phyloP scores from a whole-genome alignment of 2,888 invertebrate species.

The Aplocera efformata region DNA sequence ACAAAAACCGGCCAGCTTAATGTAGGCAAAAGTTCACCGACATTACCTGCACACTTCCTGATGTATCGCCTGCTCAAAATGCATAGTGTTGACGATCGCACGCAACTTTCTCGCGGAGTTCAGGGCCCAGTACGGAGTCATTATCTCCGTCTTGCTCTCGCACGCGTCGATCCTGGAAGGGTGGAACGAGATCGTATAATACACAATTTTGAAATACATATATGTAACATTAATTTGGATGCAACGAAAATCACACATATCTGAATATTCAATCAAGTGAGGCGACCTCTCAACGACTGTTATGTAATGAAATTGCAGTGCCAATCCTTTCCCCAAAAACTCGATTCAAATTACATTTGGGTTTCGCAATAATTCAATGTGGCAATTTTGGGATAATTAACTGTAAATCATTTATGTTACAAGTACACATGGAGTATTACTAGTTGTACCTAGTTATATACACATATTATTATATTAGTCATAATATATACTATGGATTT shows the following conservation, averaged over 20 bases:
- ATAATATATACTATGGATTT: too few relatives aligned
- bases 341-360: not conserved
- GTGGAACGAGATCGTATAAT: conserved; percentile 11
- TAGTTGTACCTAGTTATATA: too few relatives aligned
- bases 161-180: conserved; percentile 89
- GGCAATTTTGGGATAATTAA: conserved; percentile 6
- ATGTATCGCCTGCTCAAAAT: conserved; percentile 96
- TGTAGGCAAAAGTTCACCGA: conserved; percentile 11
- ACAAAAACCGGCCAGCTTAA: conserved; percentile 6
- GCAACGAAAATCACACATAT: conserved; percentile 4
- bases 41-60: conserved; percentile 94
- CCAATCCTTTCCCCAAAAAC: conserved; percentile 8
- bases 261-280: conserved; percentile 11
- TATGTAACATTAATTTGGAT: conserved; percentile 4
- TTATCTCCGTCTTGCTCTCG: conserved; percentile 94
- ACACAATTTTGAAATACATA: conserved; percentile 14
- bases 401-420: too few relatives aligned
- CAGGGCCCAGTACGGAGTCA: conserved; percentile 96
- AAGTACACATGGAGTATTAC: too few relatives aligned
- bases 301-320: conserved; percentile 10
- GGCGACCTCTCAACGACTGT: not conserved
- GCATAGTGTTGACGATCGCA: conserved; percentile 96
- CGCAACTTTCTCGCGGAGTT: conserved; percentile 95
- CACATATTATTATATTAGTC: too few relatives aligned
- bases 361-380: conserved; percentile 5